Base-by-base conservation (phyloP, 2,113 vertebrate genomes). In the Anolis sagrei region DNA sequence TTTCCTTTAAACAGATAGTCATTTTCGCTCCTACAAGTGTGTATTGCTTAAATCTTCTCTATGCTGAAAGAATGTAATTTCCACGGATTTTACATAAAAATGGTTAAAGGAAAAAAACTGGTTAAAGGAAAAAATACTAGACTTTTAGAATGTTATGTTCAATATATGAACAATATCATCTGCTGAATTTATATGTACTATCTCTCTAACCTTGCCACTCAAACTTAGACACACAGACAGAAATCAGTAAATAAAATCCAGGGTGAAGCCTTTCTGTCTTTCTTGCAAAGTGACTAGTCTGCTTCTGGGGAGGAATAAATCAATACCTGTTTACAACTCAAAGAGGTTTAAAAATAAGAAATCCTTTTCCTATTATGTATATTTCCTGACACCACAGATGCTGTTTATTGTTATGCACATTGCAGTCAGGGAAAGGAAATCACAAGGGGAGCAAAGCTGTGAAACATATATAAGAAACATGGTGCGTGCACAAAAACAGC, bases 1-100 rank as follows among this genome's bases (percentile, higher is more conserved):
- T 93, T 89, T 58, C 87, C 90, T 92, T 27, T 73, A 90, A 88
- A 79, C 25, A n/a, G 76, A 81, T 62, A 91, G 79, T 79, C 86
- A 85, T 74, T 39, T 64, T 69, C 81, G 81, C 62, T 79, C 49
- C 69, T 5, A 34, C 70, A 87, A 73, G 90, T 74, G 69, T 87
- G 44, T 74, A 51, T 69, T 72, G 25, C 78, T 87, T 80, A 83
- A 89, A 84, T 84, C 80, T 79, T 89, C 82, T 66, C 86, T 78
- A 79, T 10, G 36, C 58, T 74, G 32, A 83, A 3, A 10, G 34
- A 54, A 1, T 69, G 5, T 1, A n/a, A 86, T 11, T 32, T 80
- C 86, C 44, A 39, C 77, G 72, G 75, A 27, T 74, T 54, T 80
- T 4, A 44, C 29, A 23, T 76, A 85, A 34, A 83, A 69, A 44